Conservation (phyloP, 1,140 invertebrate species). For the Atta texana region DNA sequence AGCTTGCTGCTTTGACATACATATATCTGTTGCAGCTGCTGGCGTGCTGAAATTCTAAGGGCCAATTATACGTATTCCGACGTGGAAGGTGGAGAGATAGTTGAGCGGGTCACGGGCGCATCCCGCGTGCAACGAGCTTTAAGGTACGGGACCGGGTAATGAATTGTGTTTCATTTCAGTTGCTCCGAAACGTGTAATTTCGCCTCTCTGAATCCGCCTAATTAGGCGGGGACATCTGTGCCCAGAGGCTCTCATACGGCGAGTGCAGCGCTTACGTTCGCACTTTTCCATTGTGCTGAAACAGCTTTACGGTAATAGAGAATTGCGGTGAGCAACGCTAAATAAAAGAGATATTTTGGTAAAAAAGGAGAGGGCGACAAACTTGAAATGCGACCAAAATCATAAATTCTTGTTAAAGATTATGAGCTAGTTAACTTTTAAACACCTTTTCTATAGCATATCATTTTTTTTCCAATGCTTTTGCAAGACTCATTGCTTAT, state of each 20-base stretch:
- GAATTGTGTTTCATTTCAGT: conserved; percentile 84
- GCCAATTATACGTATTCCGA: conserved; percentile 72
- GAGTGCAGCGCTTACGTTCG: conserved; percentile 40
- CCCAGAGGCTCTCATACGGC: conserved; percentile 78
- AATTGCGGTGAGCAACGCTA: conserved; percentile 21
- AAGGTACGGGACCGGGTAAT: conserved; percentile 78
- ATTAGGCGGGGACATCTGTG: conserved; percentile 85
- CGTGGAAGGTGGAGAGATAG: conserved; percentile 50
- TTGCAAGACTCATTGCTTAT: no score
- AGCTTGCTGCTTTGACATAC: conserved; percentile 53
- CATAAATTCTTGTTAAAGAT: neutral
- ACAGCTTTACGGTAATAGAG: conserved; percentile 1
- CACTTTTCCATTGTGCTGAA: neutral
- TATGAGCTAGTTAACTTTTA: neutral
- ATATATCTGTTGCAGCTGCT: conserved; percentile 68
- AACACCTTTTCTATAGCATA: no score
- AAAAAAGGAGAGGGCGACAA: neutral
- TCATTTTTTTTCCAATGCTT: no score
- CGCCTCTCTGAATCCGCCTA: conserved; percentile 77
- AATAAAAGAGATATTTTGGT: neutral
- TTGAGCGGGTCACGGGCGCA: conserved; percentile 61
- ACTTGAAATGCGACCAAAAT: neutral
- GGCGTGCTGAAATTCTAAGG: conserved; percentile 66
- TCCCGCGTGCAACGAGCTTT: conserved; percentile 70
- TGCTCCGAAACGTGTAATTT: conserved; percentile 84